These are phyloP conservation scores for Epinephelus awoara DNA, from an alignment of 2,797 vertebrate species.

Conservation along the genomic window DNA sequence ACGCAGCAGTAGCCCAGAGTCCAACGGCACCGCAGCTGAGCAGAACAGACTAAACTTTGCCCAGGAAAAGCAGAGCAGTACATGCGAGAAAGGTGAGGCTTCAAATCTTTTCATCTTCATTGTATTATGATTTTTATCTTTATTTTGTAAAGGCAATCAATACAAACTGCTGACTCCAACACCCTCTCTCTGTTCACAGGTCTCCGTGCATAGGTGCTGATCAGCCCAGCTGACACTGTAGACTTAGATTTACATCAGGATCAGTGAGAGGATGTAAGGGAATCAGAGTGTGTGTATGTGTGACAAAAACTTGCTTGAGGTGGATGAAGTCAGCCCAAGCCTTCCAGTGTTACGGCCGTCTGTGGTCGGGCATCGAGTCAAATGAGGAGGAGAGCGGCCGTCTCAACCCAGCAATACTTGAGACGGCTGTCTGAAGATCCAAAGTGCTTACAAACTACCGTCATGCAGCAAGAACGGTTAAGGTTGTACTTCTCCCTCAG, in stretches of 20 bases:
- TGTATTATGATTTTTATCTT: not conserved
- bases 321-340: conserved; percentile 72
- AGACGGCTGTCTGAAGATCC: conserved; percentile 77
- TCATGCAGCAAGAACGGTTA: conserved; percentile 58
- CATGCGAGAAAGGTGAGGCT: conserved; percentile 86
- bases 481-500: conserved; percentile 76
- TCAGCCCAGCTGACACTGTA: conserved; percentile 16
- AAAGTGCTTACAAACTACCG: conserved; percentile 80
- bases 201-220: conserved; percentile 66
- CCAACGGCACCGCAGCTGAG: conserved; percentile 90
- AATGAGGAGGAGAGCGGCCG: conserved; percentile 47
- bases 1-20: conserved; percentile 93
- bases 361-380: conserved; percentile 39
- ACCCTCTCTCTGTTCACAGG: conserved; percentile 57
- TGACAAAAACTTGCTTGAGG: conserved; percentile 64
- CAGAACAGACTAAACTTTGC: conserved; percentile 96
- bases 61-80: conserved; percentile 90
- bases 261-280: conserved; percentile 53
- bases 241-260: conserved; percentile 34
- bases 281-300: conserved; percentile 40
- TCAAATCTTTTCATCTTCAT: not conserved
- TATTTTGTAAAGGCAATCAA: not conserved
- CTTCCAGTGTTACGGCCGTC: conserved; percentile 77
- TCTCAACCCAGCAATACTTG: conserved; percentile 71
- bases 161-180: not conserved